Conservation (phyloP, 2,888 invertebrate genomes). For the Tinea pellionella region DNA sequence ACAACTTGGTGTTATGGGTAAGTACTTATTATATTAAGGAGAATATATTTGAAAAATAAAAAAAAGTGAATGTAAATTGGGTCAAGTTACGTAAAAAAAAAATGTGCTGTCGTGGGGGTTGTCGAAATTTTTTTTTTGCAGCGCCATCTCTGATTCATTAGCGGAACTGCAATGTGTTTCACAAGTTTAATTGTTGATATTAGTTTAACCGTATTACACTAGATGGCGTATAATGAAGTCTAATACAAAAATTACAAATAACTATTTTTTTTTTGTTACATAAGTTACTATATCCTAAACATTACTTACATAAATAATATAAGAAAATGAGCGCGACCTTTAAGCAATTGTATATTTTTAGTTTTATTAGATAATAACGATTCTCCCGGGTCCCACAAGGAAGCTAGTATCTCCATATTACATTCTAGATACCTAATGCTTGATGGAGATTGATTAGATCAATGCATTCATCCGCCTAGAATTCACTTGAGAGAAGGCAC, state of each 20-base stretch:
- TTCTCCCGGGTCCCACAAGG: not conserved
- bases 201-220: not conserved
- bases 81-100: too few species aligned
- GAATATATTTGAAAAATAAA: not conserved
- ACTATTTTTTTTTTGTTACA: too few species aligned
- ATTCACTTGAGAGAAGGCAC: not conserved
- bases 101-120: too few species aligned
- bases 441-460: constrained; percentile 18
- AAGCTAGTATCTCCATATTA: not conserved
- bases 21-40: constrained; percentile 38
- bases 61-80: not conserved
- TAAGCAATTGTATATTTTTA: not conserved
- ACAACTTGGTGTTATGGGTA: constrained; percentile 90
- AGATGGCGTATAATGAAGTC: not conserved
- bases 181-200: constrained; percentile 17
- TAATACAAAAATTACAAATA: too few species aligned
- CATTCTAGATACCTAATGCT: not conserved
- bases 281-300: too few species aligned
- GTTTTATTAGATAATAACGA: constrained; percentile 18
- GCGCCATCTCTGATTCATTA: constrained; percentile 20
- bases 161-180: constrained; percentile 19
- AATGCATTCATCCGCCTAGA: constrained; percentile 20
- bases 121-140: constrained; percentile 2
- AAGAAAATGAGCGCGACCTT: not conserved
- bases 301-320: not conserved